phyloP scores from a whole-genome alignment of 2,888 invertebrate genomes.

The Anoplius nigerrimus region DNA sequence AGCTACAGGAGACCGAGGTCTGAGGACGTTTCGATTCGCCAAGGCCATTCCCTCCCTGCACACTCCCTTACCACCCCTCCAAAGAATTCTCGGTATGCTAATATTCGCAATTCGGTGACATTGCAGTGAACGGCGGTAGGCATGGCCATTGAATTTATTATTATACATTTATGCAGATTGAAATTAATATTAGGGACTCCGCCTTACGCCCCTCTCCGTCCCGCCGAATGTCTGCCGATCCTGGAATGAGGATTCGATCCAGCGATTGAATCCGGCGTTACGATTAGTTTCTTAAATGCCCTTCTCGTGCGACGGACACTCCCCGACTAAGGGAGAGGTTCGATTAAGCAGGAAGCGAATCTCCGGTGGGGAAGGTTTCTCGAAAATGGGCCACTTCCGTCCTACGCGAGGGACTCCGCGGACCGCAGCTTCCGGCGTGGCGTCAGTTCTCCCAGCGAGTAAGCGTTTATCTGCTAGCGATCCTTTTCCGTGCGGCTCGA shows the following conservation, averaged over 20 bases:
- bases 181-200: constrained; percentile 47
- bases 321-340: no score
- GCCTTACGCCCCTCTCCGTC: not conserved
- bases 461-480: no score
- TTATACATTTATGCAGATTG: constrained; percentile 54
- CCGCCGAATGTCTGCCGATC: constrained; percentile 5
- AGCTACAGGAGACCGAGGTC: not conserved
- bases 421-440: no score
- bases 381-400: no score
- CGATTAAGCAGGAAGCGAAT: no score
- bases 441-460: no score
- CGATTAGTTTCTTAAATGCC: constrained; percentile 26
- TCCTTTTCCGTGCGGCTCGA: no score
- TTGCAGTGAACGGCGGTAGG: constrained; percentile 10
- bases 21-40: no score
- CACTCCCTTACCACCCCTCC: constrained; percentile 10
- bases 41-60: no score
- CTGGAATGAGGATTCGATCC: constrained; percentile 19
- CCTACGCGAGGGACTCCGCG: no score
- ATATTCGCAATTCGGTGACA: constrained; percentile 20
- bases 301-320: no score
- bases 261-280: constrained; percentile 35
- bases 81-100: not conserved
- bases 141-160: constrained; percentile 40
- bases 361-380: no score